Percentiles rank a stretch among this genome's conserved stretches.
These are phyloP conservation scores for Styela plicata DNA, from an alignment of 23 tunicate genomes.

Conservation along the genomic window DNA sequence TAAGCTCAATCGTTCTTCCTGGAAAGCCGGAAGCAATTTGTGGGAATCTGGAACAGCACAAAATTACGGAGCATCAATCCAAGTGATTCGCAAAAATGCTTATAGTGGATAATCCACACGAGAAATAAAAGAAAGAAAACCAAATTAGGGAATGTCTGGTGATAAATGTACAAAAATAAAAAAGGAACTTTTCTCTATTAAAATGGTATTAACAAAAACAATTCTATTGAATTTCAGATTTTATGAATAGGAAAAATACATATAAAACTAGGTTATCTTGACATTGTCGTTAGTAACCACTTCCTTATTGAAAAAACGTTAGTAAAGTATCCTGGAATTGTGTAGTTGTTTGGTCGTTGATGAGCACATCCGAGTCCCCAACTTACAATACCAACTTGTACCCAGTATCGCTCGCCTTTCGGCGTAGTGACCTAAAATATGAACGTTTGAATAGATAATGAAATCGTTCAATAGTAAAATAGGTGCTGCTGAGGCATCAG, in stretches of 20 bases:
- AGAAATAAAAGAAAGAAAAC: background rate
- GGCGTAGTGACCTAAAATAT: background rate
- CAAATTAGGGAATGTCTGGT: background rate
- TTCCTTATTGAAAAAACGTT: background rate
- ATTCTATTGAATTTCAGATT: background rate
- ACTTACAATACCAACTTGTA: background rate
- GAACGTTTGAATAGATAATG: no score
- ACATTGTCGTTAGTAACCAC: background rate
- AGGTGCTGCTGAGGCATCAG: no score
- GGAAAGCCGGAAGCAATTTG: background rate
- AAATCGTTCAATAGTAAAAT: no score
- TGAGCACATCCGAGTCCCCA: conserved; percentile 10
- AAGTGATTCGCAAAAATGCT: no score
- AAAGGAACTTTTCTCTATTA: background rate
- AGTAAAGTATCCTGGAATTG: background rate
- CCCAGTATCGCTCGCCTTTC: background rate
- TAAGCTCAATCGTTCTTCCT: background rate
- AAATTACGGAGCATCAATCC: no score
- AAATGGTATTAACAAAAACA: no score
- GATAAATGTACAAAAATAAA: background rate
- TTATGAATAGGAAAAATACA: background rate
- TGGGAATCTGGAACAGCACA: no score
- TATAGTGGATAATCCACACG: background rate
- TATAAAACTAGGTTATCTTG: background rate
- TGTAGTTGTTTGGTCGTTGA: background rate